A percentile compares a stretch with the other conserved stretches of the same genome.
Conservation (phyloP, 2,113 vertebrate species). For the Leptobrachium ailaonicum region DNA sequence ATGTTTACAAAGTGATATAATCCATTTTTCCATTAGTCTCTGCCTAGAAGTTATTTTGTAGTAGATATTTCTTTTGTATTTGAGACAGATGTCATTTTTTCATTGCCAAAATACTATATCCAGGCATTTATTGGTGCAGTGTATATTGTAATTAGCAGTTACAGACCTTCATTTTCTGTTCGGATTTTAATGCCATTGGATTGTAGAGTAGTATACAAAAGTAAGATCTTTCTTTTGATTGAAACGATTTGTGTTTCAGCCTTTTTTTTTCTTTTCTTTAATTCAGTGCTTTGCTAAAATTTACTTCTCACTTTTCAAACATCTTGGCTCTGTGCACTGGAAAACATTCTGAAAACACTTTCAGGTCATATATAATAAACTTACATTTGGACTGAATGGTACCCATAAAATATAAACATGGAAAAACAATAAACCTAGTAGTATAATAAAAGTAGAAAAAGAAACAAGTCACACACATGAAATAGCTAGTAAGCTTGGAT, state of each 20-base stretch:
- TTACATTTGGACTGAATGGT: slow-evolving; percentile 29
- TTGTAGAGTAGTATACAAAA: not conserved
- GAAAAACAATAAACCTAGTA: slow-evolving; percentile 29
- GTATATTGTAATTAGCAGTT: no score
- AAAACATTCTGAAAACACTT: slow-evolving; percentile 30
- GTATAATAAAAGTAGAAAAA: not conserved
- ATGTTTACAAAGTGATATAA: no score
- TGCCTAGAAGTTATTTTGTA: no score
- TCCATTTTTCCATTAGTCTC: no score
- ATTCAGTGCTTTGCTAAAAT: slow-evolving; percentile 12
- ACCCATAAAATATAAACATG: slow-evolving; percentile 34
- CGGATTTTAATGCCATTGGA: not conserved
- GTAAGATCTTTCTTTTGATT: slow-evolving; percentile 5
- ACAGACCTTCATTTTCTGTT: no score
- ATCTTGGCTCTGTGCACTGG: slow-evolving; percentile 9
- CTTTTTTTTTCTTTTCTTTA: not conserved
- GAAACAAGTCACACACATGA: slow-evolving; percentile 3
- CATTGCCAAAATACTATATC: no score
- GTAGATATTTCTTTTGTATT: no score
- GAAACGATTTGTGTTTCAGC: not conserved
- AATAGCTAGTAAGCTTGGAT: slow-evolving; percentile 1
- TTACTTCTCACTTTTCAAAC: not conserved
- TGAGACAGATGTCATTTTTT: no score
- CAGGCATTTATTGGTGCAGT: no score
- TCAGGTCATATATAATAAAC: slow-evolving; percentile 27